Evolutionary conservation across 2,113 vertebrate species (phyloP).

Genomic region (Etheostoma spectabile): DNA sequence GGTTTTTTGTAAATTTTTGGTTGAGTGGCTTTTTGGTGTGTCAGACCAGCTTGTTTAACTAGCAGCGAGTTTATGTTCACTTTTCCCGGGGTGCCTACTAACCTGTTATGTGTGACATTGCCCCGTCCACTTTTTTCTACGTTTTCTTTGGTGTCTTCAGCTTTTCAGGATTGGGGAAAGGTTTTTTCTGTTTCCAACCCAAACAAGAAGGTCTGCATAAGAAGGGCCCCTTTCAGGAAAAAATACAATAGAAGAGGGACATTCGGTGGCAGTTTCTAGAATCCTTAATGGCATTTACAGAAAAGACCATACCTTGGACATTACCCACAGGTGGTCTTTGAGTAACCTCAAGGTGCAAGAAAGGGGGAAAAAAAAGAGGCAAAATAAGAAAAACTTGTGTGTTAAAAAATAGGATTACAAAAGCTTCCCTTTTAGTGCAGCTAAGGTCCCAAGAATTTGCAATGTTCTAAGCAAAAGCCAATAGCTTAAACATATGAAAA

Average conservation of each 20-base stretch:
- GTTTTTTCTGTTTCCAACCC: too few relatives aligned
- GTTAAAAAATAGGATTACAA: slow-evolving; percentile 57
- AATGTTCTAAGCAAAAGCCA: slow-evolving; percentile 63
- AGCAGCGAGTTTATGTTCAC: slow-evolving; percentile 44
- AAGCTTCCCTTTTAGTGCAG: slow-evolving; percentile 41
- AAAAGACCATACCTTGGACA: neutral
- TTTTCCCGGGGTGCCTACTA: slow-evolving; percentile 52
- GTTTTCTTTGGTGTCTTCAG: slow-evolving; percentile 67
- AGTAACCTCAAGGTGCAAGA: slow-evolving; percentile 26
- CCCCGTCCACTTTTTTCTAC: slow-evolving; percentile 41
- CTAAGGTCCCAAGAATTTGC: slow-evolving; percentile 63
- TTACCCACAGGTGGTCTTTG: slow-evolving; percentile 17
- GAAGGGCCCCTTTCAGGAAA: slow-evolving; percentile 1
- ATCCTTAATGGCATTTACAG: slow-evolving; percentile 3
- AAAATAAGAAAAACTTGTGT: slow-evolving; percentile 39
- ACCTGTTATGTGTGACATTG: slow-evolving; percentile 58
- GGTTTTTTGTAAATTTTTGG: too few relatives aligned
- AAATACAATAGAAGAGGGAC: too few relatives aligned
- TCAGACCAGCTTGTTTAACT: slow-evolving; percentile 54
- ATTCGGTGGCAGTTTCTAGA: slow-evolving; percentile 7
- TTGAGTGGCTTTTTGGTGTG: slow-evolving; percentile 46
- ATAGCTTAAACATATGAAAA: slow-evolving; percentile 33
- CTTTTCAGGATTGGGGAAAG: slow-evolving; percentile 71
- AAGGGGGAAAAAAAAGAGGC: slow-evolving; percentile 33
- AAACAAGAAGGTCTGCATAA: slow-evolving; percentile 45